A percentile compares a stretch with the other conserved stretches of the same genome.
phyloP scores from a whole-genome alignment of 2,888 invertebrate genomes.

The Phymatocera aterrima region DNA sequence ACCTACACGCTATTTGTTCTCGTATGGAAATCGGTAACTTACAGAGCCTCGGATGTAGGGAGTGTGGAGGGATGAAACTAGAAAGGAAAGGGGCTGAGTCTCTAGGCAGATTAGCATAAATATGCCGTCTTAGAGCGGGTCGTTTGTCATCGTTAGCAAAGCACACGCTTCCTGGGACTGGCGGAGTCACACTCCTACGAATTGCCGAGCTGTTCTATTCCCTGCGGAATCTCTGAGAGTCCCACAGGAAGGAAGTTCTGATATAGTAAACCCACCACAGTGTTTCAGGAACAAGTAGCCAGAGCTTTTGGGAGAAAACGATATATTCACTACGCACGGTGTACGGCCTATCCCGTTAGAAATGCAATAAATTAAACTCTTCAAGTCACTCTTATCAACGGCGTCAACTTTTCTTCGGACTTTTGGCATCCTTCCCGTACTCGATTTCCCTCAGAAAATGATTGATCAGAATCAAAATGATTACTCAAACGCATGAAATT shows the following conservation, averaged over 20 bases:
- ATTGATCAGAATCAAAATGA: not conserved
- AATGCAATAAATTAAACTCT: conserved; percentile 3
- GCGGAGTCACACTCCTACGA: conserved; percentile 69
- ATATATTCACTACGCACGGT: conserved; percentile 4
- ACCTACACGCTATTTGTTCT: conserved; percentile 35
- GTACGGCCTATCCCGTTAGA: conserved; percentile 19
- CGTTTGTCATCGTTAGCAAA: conserved; percentile 75
- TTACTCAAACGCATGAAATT: no score
- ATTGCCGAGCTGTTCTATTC: conserved; percentile 69
- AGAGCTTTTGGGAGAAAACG: conserved; percentile 28
- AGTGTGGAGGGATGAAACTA: not conserved
- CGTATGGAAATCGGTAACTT: conserved; percentile 42
- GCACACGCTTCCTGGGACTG: conserved; percentile 74
- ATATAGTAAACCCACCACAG: conserved; percentile 61
- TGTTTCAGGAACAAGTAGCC: conserved; percentile 52
- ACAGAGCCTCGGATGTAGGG: not conserved
- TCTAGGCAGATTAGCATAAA: conserved; percentile 72
- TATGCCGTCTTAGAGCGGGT: conserved; percentile 73
- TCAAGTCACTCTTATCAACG: not conserved
- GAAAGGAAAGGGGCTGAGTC: conserved; percentile 23
- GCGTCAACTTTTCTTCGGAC: not conserved
- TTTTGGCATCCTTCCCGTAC: no score
- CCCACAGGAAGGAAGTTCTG: conserved; percentile 70
- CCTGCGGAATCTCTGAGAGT: conserved; percentile 57
- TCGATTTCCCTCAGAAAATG: not conserved